Evolutionary conservation across 2,797 vertebrate genomes (phyloP).

Genomic region (Anisognathus igniventris): DNA sequence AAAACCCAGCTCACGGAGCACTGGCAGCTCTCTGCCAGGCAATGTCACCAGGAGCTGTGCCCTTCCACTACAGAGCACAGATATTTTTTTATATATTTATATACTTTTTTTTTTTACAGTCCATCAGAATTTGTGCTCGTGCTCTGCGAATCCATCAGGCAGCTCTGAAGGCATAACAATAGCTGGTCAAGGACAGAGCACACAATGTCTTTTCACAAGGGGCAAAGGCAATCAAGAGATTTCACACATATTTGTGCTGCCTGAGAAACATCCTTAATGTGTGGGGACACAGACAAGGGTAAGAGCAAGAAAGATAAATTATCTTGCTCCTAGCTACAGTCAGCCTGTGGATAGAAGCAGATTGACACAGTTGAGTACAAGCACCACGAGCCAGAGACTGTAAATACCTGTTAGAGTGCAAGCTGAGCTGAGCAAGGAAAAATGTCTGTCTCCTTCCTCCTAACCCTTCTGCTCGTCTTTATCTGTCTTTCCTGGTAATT

Average conservation of each 20-base stretch:
- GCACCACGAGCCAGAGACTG: conserved; percentile 48
- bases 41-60: background rate
- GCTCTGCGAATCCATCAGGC: conserved; percentile 34
- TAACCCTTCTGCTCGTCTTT: conserved; percentile 33
- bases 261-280: conserved; percentile 70
- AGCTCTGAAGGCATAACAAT: conserved; percentile 52
- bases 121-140: conserved; percentile 12
- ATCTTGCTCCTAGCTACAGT: conserved; percentile 66
- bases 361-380: conserved; percentile 69
- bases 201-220: conserved; percentile 46
- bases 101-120: background rate
- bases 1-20: background rate
- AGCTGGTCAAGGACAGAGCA: conserved; percentile 64
- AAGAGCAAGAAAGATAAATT: conserved; percentile 71
- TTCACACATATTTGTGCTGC: conserved; percentile 70
- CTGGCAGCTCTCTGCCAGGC: background rate
- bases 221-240: conserved; percentile 69
- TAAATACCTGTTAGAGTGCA: conserved; percentile 65
- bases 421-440: conserved; percentile 48
- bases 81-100: background rate
- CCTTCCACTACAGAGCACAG: background rate
- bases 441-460: conserved; percentile 17
- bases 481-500: conserved; percentile 35
- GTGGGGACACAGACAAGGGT: conserved; percentile 63
- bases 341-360: conserved; percentile 67